A percentile compares a stretch with the other conserved stretches of the same genome.
phyloP scores from a whole-genome alignment of 2,797 vertebrate species.

The Tapirus indicus region DNA sequence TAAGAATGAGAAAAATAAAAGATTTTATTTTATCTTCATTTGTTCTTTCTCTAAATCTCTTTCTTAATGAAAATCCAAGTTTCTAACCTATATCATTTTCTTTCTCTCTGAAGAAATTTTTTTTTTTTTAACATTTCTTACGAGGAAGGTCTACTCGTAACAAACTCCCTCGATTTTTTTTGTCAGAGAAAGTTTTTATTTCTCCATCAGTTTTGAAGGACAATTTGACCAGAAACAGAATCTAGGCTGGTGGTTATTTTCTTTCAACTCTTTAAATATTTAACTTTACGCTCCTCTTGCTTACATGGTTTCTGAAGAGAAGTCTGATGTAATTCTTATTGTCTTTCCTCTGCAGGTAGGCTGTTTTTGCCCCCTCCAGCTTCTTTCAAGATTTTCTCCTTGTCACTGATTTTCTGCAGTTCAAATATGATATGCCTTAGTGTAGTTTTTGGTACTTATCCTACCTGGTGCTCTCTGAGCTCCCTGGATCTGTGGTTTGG shows the following conservation, averaged over 20 bases:
- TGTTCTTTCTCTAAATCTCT: neutral
- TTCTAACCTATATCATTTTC: neutral
- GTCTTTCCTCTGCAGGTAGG: neutral
- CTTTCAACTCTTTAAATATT: neutral
- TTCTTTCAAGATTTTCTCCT: neutral
- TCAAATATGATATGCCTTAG: neutral
- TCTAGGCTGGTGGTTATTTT: neutral
- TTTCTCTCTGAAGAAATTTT: neutral
- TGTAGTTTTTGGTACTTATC: neutral
- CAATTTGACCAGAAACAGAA: neutral
- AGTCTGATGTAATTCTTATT: neutral
- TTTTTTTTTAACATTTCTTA: neutral
- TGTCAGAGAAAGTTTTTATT: neutral
- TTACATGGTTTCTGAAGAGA: neutral
- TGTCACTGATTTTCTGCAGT: neutral
- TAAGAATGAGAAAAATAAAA: neutral
- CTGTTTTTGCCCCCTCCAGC: neutral
- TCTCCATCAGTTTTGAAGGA: neutral
- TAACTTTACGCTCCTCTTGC: neutral
- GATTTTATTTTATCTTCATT: neutral
- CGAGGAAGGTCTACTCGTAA: neutral
- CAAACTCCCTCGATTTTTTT: neutral
- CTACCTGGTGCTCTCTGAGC: neutral
- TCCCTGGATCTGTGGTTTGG: neutral
- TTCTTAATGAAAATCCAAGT: neutral